Conservation (phyloP, 1,140 invertebrate species). For the Phocides pigmalion region DNA sequence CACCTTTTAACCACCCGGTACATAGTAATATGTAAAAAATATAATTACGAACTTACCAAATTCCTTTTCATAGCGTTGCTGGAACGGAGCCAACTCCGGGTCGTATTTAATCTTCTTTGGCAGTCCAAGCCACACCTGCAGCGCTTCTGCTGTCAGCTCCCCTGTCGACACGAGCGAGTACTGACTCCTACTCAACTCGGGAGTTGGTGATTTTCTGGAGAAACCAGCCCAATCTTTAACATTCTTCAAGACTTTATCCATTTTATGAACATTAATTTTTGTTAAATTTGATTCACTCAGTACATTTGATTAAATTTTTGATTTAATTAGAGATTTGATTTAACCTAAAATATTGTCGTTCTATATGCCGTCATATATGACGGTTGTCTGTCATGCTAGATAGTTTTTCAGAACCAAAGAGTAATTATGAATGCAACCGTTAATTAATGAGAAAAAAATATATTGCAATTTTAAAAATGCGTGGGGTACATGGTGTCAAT, state of each 20-base stretch:
- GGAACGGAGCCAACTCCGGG: slow-evolving; percentile 85
- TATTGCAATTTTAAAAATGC: too few species aligned
- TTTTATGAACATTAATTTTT: slow-evolving; percentile 35
- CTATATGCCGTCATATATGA: too few species aligned
- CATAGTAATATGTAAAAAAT: background rate
- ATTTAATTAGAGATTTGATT: background rate
- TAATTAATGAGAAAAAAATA: too few species aligned
- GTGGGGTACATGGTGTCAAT: too few species aligned
- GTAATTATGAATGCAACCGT: background rate
- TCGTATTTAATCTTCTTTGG: slow-evolving; percentile 87
- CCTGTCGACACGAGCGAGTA: slow-evolving; percentile 80
- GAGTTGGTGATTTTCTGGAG: slow-evolving; percentile 47
- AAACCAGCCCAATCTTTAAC: slow-evolving; percentile 60
- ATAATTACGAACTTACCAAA: slow-evolving; percentile 66
- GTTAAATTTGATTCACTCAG: too few species aligned
- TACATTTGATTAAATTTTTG: background rate
- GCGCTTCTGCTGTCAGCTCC: slow-evolving; percentile 85
- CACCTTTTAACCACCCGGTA: too few species aligned
- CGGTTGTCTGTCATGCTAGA: slow-evolving; percentile 14
- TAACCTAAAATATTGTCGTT: background rate
- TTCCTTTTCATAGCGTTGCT: slow-evolving; percentile 85
- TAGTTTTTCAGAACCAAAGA: slow-evolving; percentile 9
- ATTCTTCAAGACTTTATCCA: slow-evolving; percentile 55
- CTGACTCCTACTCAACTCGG: slow-evolving; percentile 61
- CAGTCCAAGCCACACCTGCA: slow-evolving; percentile 86